Evolutionary conservation across 30 jellyfish, hydroid and myxozoan species (phyloP).

Genomic region (Clytia hemisphaerica): DNA sequence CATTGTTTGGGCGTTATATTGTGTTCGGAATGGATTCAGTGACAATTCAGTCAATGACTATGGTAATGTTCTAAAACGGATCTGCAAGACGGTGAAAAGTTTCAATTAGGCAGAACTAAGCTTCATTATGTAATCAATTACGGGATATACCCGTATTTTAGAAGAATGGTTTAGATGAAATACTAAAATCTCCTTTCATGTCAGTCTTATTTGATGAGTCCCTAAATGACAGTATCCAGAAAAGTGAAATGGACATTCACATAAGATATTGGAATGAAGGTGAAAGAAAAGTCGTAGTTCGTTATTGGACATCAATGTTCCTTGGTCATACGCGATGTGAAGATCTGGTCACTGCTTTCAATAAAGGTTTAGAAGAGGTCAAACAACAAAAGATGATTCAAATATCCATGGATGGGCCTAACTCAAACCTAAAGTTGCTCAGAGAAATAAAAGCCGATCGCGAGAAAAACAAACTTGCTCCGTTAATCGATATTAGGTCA

Average conservation of each 20-base stretch:
- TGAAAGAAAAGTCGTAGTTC: not conserved
- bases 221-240: not conserved
- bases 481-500: slow-evolving; percentile 1
- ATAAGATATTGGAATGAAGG: slow-evolving; percentile 5
- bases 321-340: slow-evolving; percentile 11
- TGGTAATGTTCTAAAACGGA: not conserved
- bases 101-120: slow-evolving; percentile 1
- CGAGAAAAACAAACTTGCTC: not conserved
- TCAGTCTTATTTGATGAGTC: slow-evolving; percentile 9
- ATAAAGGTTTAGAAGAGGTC: not conserved
- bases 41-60: too few species aligned
- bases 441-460: not conserved
- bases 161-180: not conserved
- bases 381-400: too few species aligned
- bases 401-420: too few species aligned
- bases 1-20: slow-evolving; percentile 5
- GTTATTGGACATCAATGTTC: slow-evolving; percentile 9
- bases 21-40: not conserved
- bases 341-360: slow-evolving; percentile 2
- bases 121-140: not conserved
- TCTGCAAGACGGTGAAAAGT: not conserved
- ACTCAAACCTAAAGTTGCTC: slow-evolving; percentile 1
- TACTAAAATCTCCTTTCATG: not conserved
- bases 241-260: not conserved
- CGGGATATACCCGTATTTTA: not conserved